Base-by-base conservation (phyloP, 2,113 vertebrate species). In the Lates calcarifer region DNA sequence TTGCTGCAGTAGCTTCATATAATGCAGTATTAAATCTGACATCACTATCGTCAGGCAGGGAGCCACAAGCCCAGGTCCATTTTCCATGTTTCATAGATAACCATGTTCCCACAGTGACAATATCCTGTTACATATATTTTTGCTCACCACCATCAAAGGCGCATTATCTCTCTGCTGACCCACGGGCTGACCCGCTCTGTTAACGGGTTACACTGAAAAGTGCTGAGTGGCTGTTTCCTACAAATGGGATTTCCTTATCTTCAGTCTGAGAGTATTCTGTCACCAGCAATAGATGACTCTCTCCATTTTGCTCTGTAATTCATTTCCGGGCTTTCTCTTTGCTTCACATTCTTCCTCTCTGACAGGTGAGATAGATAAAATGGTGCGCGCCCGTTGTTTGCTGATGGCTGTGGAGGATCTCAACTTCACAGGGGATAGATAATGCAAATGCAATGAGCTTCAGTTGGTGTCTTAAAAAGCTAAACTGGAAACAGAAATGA, bases 221-320 rank as follows among this genome's bases (percentile, higher is more conserved):
- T 86, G 90, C 93, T 92, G 93, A 90, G 88, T 83, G 69, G 83
- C 58, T 17, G 41, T 79, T 90, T 90, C 70, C 63, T 33, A 87
- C 85, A 90, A 93, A 94, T 94, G 84, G 90, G 74, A 87, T 90
- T 92, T 87, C 83, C 88, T 93, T 94, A 92, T 93, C 92, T 89
- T 17, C 14, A n/a, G 60, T 83, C 65, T 24, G 83, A 86, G 79
- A 60, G 74, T 62, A 70, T 87, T 88, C 83, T 90, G 90, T 89
- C 90, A 90, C 83, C 74, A 67, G 81, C 79, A 65, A 80, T 73
- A 49, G 79, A 89, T 76, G 82, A 66, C 75, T 93, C 79, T 81
- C 81, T 91, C 80, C 61, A 12, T 67, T 89, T 77, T 51, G 55
- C 73, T 41, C 84, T 85, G 68, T 87, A 84, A 90, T 86, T 89